Base-by-base conservation (phyloP, 2,888 invertebrate species). In the Phrixothrix hirtus region DNA sequence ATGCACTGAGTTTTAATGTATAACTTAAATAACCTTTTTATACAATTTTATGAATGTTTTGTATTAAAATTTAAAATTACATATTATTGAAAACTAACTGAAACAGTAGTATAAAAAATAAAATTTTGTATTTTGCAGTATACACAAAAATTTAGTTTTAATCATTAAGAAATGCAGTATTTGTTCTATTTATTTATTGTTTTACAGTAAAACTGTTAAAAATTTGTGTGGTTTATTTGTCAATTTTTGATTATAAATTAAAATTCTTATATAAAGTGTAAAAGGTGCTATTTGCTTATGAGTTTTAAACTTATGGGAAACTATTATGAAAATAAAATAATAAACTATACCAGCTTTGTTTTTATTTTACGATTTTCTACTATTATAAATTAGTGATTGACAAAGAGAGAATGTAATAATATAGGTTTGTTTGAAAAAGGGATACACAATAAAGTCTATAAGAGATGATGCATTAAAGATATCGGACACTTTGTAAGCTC, bases 131-230 rank as follows among this genome's bases (percentile, higher is more conserved):
- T 7, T 27, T 38, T 44, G 32, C 37, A 50, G 38, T 14, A 36
- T 32, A 12, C 26, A 14, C 14, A 37, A 25, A 31, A 14, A 29
- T 11, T 30, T 38, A 37, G 12, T 31, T 12, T 37, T 36, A 11
- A 9, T 36, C 2, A 12, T 29, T 25, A 27, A 35, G 12, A 30
- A 30, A 32, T 39, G 9, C 49, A 42, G 49, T 49, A 49, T 49
- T 34, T 26, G 42, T 49, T 31, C 31, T 50, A 51, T 45, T 51
- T 51, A 44, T 44, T 51, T 45, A 34, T 44, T 51, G 38, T 51
- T 30, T 41, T 44, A 39, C 45, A 51, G 51, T 51, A 30, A 29
- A 51, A 51, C 51, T 51, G 51, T 45, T 39, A 41, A 31, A 48
- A 17, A 17, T 14, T 30, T 39, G 31, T 39, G 51, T 51, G 44